Percentiles rank a stretch among this genome's conserved stretches.
Evolutionary conservation across 1,140 invertebrate species (phyloP).

Genomic region (Trachelipus rathkii): DNA sequence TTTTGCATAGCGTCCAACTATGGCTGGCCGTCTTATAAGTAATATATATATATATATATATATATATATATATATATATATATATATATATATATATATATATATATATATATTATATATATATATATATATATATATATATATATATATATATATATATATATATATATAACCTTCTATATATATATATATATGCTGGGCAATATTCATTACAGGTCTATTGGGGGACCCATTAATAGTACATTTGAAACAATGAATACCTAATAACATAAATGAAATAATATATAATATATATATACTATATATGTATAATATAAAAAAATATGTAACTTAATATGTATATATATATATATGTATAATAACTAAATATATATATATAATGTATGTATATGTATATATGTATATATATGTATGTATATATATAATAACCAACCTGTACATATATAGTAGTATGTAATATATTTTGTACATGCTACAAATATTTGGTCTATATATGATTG

Average conservation of each 20-base stretch:
- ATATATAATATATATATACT: not conserved
- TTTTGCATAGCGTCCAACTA: not conserved
- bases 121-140: not conserved
- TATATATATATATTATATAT: not conserved
- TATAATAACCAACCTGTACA: too few relatives aligned
- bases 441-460: too few relatives aligned
- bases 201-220: not conserved
- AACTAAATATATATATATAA: too few relatives aligned
- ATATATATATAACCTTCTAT: constrained; percentile 15
- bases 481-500: not conserved
- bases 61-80: constrained; percentile 15
- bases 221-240: not conserved
- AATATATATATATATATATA: not conserved
- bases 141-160: constrained; percentile 13
- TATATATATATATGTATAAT: too few relatives aligned
- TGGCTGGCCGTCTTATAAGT: too few relatives aligned
- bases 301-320: too few relatives aligned
- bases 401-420: too few relatives aligned
- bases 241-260: not conserved
- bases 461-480: too few relatives aligned
- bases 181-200: constrained; percentile 4
- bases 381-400: too few relatives aligned
- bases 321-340: too few relatives aligned
- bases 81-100: constrained; percentile 7
- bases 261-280: not conserved